Evolutionary conservation across 2,888 invertebrate genomes (phyloP).

Genomic region (Catocala sponsa): DNA sequence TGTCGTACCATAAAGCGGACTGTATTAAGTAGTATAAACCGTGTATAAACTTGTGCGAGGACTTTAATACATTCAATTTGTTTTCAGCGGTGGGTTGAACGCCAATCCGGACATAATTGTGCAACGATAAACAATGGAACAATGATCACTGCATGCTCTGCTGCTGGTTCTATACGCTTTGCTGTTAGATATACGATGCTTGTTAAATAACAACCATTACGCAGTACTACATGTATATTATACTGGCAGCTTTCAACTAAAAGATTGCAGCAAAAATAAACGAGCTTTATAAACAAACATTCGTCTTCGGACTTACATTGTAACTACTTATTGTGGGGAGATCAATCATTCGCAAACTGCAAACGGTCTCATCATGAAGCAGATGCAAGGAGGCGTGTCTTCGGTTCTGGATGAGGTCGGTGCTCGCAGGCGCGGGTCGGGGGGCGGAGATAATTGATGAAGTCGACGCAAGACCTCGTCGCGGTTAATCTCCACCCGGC

Average conservation of each 20-base stretch:
- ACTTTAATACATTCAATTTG: constrained; percentile 79
- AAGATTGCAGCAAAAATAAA: constrained; percentile 20
- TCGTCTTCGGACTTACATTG: constrained; percentile 4
- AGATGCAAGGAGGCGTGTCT: constrained; percentile 60
- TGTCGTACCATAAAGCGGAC: constrained; percentile 69
- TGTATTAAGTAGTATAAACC: constrained; percentile 66
- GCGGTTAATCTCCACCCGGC: constrained; percentile 68
- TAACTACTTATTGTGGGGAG: constrained; percentile 47
- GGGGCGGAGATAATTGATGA: constrained; percentile 76
- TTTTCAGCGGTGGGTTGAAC: constrained; percentile 63
- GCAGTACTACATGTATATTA: constrained; percentile 30
- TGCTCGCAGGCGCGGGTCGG: constrained; percentile 36
- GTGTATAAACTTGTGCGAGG: constrained; percentile 64
- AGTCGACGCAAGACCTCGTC: constrained; percentile 70
- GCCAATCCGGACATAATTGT: constrained; percentile 65
- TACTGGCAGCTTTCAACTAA: constrained; percentile 18
- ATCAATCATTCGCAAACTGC: constrained; percentile 59
- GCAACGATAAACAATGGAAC: constrained; percentile 73
- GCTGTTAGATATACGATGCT: constrained; percentile 43
- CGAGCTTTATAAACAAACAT: constrained; percentile 23
- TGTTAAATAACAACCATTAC: constrained; percentile 43
- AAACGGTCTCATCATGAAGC: constrained; percentile 49
- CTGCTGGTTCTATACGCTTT: constrained; percentile 46
- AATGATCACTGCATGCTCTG: constrained; percentile 57
- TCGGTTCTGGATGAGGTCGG: constrained; percentile 51